Conservation (phyloP, 1,140 invertebrate species). For the Rhopalosiphum padi region DNA sequence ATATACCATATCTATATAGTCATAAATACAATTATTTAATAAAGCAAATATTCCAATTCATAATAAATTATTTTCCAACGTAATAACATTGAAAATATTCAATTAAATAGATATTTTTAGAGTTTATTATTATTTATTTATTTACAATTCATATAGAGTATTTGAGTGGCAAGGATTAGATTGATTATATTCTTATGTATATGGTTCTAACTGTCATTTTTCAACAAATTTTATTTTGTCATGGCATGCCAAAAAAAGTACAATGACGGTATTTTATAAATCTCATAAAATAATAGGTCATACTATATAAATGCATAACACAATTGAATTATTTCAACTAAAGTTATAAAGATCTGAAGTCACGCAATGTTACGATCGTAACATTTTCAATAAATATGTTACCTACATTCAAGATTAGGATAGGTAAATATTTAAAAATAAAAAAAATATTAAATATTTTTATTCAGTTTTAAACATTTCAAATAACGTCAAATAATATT, state of each 20-base stretch:
- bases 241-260: not conserved
- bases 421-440: constrained; percentile 9
- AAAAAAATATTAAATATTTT: constrained; percentile 8
- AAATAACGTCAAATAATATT: not conserved
- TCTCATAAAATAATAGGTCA: constrained; percentile 20
- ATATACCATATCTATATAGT: too few relatives aligned
- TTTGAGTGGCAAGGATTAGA: not conserved
- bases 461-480: not conserved
- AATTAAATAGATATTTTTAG: not conserved
- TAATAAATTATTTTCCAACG: too few relatives aligned
- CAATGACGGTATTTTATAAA: not conserved
- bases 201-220: not conserved
- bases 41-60: too few relatives aligned
- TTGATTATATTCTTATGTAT: constrained; percentile 2
- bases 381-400: constrained; percentile 28
- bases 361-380: not conserved
- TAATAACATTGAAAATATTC: not conserved
- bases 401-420: not conserved
- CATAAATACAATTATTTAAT: too few relatives aligned
- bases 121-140: not conserved
- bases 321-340: constrained; percentile 34
- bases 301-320: not conserved
- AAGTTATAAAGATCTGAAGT: constrained; percentile 29
- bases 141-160: not conserved
- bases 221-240: constrained; percentile 4